Conservation (phyloP, 2,113 vertebrate genomes). For the Ciconia boyciana region DNA sequence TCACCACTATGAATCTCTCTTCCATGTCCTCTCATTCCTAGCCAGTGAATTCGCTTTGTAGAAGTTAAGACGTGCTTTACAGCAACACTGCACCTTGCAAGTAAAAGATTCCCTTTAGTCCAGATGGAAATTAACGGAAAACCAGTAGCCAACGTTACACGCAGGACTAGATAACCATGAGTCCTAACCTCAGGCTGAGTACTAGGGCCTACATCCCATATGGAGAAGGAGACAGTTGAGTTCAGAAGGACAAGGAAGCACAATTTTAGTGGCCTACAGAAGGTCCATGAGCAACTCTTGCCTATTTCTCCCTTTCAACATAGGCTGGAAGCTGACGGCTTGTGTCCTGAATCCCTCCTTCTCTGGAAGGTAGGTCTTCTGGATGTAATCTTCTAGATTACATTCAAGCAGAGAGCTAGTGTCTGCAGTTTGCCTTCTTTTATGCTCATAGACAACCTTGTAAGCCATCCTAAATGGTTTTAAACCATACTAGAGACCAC, state of each 20-base stretch:
- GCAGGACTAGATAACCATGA: not conserved
- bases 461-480: not conserved
- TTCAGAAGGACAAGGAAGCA: not conserved
- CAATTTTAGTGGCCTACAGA: not conserved
- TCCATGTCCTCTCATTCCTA: not conserved
- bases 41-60: not conserved
- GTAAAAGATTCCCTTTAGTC: not conserved
- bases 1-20: not conserved
- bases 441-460: not conserved
- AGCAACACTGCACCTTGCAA: not conserved
- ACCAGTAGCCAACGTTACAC: not conserved
- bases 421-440: not conserved
- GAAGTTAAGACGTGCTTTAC: not conserved
- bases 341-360: not conserved
- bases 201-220: not conserved
- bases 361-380: not conserved
- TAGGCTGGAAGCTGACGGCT: not conserved
- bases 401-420: not conserved
- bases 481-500: not conserved
- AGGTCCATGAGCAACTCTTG: not conserved
- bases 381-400: not conserved
- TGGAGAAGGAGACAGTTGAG: not conserved
- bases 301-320: not conserved
- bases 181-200: not conserved
- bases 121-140: not conserved